Evolutionary conservation across 2,888 invertebrate genomes (phyloP), one percentile per base, ranked within the genome.

Genomic region (Pediacus dermestoides): DNA sequence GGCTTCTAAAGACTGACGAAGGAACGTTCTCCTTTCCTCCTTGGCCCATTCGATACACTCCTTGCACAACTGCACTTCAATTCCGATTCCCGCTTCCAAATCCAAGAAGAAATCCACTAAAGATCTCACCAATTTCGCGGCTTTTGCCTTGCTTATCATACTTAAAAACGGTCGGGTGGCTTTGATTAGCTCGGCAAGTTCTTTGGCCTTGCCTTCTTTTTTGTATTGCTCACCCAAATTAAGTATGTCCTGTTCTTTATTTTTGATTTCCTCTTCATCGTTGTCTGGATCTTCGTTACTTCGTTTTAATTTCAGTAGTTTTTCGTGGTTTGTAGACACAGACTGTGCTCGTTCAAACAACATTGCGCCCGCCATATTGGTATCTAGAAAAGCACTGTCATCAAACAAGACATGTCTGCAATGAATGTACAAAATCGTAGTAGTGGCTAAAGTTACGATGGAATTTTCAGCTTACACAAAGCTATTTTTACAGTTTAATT

Each of bases 1-100:
- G 9, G 96, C 90, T 69, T 99, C 95, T 54, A 99, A 71, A 0
- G 94, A 92, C 71, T 99, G 99, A 56, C 99, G 77, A 45, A 99
- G 73, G 71, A 97, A 99, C 11, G 95, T 96, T 53, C 99, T 82
- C 52, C 94, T 87, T 69, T 99, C 97, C 63, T 92, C 89, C 68
- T 94, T 94, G 16, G 99, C 95, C 99, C 99, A 99, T 73, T 95
- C 92, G 73, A 99, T 99, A 73, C 96, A 97, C 73, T 99, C 97
- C 74, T 89, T 89, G 70, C 91, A 91, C 45, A 92, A 73, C 70
- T 90, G 85, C 35, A 88, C 88, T 76, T 95, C 95, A 48, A 91
- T 91, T 34, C 96, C 96, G 49, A 93, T 94, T 32, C 88, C 90
- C 47, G 94, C 94, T 69, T 97, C 95, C 72, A 99, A 81, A 67